A percentile compares a stretch with the other conserved stretches of the same genome.
These are phyloP conservation scores for Tiphia femorata DNA, from an alignment of 2,888 invertebrate genomes.

Conservation along the genomic window DNA sequence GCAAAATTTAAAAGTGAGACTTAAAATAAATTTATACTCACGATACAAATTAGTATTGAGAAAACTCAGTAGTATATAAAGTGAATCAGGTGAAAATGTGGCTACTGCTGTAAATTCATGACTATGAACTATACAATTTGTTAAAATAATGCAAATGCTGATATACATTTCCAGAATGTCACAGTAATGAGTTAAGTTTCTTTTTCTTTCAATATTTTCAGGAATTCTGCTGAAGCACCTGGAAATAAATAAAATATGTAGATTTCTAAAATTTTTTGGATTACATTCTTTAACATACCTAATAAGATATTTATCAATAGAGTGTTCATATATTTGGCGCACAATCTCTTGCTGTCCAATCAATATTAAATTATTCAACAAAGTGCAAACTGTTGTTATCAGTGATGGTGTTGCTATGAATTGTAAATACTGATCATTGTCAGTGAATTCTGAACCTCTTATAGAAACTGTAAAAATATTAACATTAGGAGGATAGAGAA, in stretches of 20 bases:
- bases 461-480: constrained; percentile 43
- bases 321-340: constrained; percentile 67
- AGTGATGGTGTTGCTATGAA: constrained; percentile 69
- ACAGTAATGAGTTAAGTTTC: constrained; percentile 66
- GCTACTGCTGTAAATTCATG: constrained; percentile 65
- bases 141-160: constrained; percentile 68
- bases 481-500: no score
- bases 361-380: constrained; percentile 69
- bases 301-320: constrained; percentile 70
- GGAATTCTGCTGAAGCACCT: constrained; percentile 68
- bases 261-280: not conserved
- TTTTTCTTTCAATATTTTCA: constrained; percentile 59
- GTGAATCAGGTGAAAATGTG: constrained; percentile 69
- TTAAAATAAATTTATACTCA: constrained; percentile 57
- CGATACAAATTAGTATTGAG: constrained; percentile 68
- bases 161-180: constrained; percentile 71
- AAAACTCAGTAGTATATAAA: constrained; percentile 64
- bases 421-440: constrained; percentile 47
- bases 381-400: constrained; percentile 66
- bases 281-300: constrained; percentile 59
- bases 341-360: constrained; percentile 67
- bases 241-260: constrained; percentile 27
- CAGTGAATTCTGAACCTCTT: constrained; percentile 45
- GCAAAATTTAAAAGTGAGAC: not conserved
- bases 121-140: constrained; percentile 65